Percentiles rank a stretch among this genome's conserved stretches.
These are phyloP conservation scores for Miltochrista miniata DNA, from an alignment of 2,888 invertebrate genomes.

Conservation along the genomic window DNA sequence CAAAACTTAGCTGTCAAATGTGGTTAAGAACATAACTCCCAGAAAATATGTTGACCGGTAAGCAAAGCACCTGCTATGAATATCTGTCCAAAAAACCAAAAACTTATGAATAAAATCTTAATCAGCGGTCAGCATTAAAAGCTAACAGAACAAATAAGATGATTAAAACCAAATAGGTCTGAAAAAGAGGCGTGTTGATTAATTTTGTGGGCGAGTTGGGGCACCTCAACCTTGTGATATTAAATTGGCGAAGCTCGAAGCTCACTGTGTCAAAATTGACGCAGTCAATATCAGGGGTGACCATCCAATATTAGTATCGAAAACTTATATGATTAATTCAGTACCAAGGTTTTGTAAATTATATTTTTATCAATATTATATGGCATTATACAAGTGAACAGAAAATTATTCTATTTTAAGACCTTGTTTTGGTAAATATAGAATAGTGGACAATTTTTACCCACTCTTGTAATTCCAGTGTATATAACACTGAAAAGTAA, in stretches of 20 bases:
- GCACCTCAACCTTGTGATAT: slow-evolving; percentile 54
- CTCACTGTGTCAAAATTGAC: slow-evolving; percentile 68
- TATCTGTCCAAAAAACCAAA: slow-evolving; percentile 46
- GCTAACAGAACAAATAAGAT: slow-evolving; percentile 60
- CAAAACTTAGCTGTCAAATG: slow-evolving; percentile 2
- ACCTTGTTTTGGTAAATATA: too few species aligned
- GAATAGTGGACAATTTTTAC: too few species aligned
- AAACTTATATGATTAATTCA: background rate
- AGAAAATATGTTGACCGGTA: slow-evolving; percentile 7
- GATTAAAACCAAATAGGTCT: slow-evolving; percentile 75
- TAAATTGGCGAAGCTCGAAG: slow-evolving; percentile 60
- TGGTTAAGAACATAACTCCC: slow-evolving; percentile 2
- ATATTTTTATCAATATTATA: too few species aligned
- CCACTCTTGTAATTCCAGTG: too few species aligned
- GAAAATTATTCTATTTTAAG: too few species aligned
- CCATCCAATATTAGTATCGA: slow-evolving; percentile 31
- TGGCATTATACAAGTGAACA: too few species aligned
- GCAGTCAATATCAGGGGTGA: slow-evolving; percentile 50
- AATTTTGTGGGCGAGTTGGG: slow-evolving; percentile 67
- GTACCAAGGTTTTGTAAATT: too few species aligned
- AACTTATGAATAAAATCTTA: slow-evolving; percentile 81
- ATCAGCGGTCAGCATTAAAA: slow-evolving; percentile 67
- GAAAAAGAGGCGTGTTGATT: slow-evolving; percentile 78
- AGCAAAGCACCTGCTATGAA: slow-evolving; percentile 21
- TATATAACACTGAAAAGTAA: too few species aligned